Evolutionary conservation across 2,888 invertebrate species (phyloP), one percentile per base, ranked within the genome.

Genomic region (Steinernema hermaphroditum): DNA sequence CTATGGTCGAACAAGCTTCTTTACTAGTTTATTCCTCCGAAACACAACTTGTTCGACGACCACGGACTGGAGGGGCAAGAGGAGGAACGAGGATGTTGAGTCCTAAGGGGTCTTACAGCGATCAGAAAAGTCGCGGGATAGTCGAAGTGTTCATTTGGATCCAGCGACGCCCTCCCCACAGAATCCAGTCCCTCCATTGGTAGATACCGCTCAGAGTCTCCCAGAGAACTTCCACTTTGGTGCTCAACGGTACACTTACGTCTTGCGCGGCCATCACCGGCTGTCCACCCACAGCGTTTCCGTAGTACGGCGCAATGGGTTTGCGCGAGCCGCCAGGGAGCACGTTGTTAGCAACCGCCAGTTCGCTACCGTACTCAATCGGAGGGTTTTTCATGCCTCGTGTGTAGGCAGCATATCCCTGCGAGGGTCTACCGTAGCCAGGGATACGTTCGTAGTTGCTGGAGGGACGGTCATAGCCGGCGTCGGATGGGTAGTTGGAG

Each of bases 151-250:
- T 49, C 12, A 49, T n/a, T 9, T 49, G 49, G 27, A 54, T 27
- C 54, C 54, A 54, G 54, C 54, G 54, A 6, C 54, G 22, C 27
- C 54, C 54, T 22, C 54, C 54, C 54, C 54, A 54, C 27, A 54
- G 54, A 16, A 54, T 54, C 54, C 54, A 54, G 27, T 54, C 22
- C 27, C 54, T 22, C 54, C 54, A 54, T 27, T 9, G 24, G 27
- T 27, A 54, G 54, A 54, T 27, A 2, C 27, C 54, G n/a, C 14
- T 27, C 27, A 54, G 54, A 6, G 54, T 54, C 27, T 54, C 54
- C 54, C 54, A 54, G 12, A 54, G 27, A 16, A 27, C 22, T 12
- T 4, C 54, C 54, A 54, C 12, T 27, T 27, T 22, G 12, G 24
- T 27, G 6, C 19, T 49, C 12, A 49, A n/a, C 27, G 6, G 6